Base-by-base conservation (phyloP, 1,140 invertebrate species). In the Artemia franciscana region DNA sequence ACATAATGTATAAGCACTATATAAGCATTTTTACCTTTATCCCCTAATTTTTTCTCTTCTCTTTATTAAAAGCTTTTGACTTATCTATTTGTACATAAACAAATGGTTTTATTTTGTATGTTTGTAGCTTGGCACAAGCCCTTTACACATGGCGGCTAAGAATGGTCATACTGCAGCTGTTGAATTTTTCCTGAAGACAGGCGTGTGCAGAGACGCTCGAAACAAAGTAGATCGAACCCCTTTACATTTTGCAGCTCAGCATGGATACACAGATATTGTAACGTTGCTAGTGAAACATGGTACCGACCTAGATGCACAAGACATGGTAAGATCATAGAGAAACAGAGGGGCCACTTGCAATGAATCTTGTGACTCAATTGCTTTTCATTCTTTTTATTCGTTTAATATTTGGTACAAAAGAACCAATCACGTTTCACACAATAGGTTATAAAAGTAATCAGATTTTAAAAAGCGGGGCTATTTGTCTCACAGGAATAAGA, bases 221-320 rank as follows among this genome's bases (percentile, higher is more conserved):
- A 94, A 89, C 15, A 95, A 95, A 78, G 88, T 93, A 1, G 88
- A 92, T 70, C 78, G 88, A 68, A 93, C 91, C 24, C 85, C 91
- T 56, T 72, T 95, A 28, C 88, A 92, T 73, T 80, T 90, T 69
- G 89, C 90, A 26, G 81, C 84, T 4, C 85, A 86, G 70, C 86
- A 89, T 69, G 91, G 90, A 0, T 84, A 92, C 73, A 73, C 81
- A 25, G 76, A 80, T 51, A 85, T 91, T 68, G 84, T 86, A 5
- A 77, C 82, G 66, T 73, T 90, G 23, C 74, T 95, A 51, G 70
- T 94, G n/a, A 79, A 78, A 60, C 77, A 84, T 70, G 82, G 83
- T 26, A 85, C 84, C 26, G 84, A 88, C 69, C 78, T 87, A 23
- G 76, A 91, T 69, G 79, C 81, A 57, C 80, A 77, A 72, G 90